A percentile compares a stretch with the other conserved stretches of the same genome.
Evolutionary conservation across 64 coral and sea anemone genomes (phyloP).

Genomic region (Dendrophyllia cribrosa): DNA sequence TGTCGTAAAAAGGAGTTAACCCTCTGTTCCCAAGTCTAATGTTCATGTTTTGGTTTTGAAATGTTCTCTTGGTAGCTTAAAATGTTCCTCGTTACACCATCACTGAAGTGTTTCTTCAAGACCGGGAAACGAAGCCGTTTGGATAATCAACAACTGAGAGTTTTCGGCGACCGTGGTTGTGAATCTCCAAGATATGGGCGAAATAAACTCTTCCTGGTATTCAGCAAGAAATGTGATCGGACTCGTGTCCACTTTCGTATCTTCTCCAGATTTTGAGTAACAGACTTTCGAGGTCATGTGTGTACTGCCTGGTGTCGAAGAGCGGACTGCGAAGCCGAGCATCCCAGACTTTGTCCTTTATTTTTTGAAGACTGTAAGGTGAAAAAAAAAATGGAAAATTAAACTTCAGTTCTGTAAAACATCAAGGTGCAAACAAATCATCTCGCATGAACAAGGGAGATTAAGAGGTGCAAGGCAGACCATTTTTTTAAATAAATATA

Average conservation of each 20-base stretch:
- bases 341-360: constrained; percentile 88
- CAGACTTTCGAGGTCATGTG: constrained; percentile 81
- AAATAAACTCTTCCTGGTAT: background rate
- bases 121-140: background rate
- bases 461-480: no score
- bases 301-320: constrained; percentile 94
- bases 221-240: constrained; percentile 43
- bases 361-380: constrained; percentile 68
- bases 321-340: constrained; percentile 82
- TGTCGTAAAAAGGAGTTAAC: background rate
- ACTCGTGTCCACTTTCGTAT: constrained; percentile 67
- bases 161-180: background rate
- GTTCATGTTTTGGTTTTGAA: background rate
- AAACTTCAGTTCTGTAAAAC: constrained; percentile 6
- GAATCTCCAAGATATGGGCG: background rate
- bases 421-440: no score
- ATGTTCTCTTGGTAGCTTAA: background rate
- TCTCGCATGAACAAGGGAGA: no score
- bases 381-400: background rate
- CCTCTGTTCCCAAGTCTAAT: background rate
- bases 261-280: constrained; percentile 86
- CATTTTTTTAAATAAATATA: no score
- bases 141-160: background rate
- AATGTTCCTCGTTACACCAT: background rate
- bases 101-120: background rate